These are phyloP conservation scores for Globicephala melas DNA, from an alignment of 2,113 vertebrate species.

Conservation along the genomic window DNA sequence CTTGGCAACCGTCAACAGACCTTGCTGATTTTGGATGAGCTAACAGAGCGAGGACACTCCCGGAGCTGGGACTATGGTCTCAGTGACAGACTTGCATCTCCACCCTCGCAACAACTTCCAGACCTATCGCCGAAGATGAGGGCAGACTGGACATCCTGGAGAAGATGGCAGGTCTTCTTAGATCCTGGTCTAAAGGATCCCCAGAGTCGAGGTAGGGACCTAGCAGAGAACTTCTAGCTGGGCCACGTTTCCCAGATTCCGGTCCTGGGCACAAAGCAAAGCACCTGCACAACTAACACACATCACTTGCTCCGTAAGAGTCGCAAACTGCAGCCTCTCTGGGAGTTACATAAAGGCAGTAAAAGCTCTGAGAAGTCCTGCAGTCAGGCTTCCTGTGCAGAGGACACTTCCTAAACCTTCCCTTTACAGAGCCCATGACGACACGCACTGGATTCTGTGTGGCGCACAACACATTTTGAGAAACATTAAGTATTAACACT, in stretches of 20 bases:
- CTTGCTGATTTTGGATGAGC: neutral
- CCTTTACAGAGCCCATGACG: accelerated
- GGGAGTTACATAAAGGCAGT: neutral
- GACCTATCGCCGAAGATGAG: accelerated
- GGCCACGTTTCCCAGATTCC: neutral
- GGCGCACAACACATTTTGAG: accelerated
- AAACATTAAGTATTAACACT: neutral
- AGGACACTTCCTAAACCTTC: neutral
- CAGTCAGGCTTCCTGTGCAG: neutral
- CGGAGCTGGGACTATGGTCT: neutral
- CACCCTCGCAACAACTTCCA: neutral
- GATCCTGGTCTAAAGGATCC: accelerated
- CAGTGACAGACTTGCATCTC: neutral
- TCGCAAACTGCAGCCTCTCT: neutral
- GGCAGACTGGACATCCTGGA: neutral
- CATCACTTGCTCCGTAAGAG: neutral
- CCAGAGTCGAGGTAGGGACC: neutral
- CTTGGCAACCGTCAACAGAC: neutral
- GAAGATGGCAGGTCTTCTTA: neutral
- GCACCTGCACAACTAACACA: neutral
- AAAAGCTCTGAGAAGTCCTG: neutral
- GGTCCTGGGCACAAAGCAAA: neutral
- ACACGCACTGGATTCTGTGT: accelerated
- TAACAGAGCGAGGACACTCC: neutral
- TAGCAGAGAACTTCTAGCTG: neutral